Evolutionary conservation across 2,888 invertebrate genomes (phyloP).

Genomic region (Melanophora roralis): DNA sequence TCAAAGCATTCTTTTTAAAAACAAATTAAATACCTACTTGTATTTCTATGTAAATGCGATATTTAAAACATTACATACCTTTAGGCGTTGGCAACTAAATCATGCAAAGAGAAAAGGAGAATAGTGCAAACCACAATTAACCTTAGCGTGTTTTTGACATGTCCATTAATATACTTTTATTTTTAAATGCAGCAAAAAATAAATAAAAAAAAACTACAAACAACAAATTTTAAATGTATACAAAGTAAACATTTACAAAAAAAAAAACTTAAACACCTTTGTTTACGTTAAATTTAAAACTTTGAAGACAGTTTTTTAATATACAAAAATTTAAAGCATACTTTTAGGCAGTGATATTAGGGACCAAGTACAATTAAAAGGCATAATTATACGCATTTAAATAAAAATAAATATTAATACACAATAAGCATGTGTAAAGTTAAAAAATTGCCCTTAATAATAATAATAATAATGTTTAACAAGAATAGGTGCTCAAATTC

Average conservation of each 20-base stretch:
- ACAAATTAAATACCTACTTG: no score
- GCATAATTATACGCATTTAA: background rate
- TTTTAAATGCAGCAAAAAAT: background rate
- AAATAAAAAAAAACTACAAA: background rate
- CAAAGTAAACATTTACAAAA: background rate
- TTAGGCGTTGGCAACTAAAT: conserved; percentile 31
- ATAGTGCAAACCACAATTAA: conserved; percentile 6
- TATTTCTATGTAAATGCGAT: background rate
- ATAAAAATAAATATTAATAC: no score
- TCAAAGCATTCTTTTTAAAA: no score
- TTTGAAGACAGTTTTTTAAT: background rate
- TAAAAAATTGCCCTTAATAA: background rate
- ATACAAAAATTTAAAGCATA: background rate
- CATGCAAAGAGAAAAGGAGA: background rate
- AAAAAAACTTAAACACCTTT: background rate
- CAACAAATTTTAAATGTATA: background rate
- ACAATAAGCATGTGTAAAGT: background rate
- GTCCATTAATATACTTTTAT: conserved; percentile 2
- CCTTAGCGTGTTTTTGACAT: conserved; percentile 48
- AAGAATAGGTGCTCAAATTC: conserved; percentile 35
- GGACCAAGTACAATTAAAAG: conserved; percentile 9
- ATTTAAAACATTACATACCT: conserved; percentile 12
- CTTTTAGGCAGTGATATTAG: no score
- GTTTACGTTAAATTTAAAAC: background rate
- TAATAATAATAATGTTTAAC: background rate